These are phyloP conservation scores for Dipodomys spectabilis DNA, from an alignment of 2,113 vertebrate species.

Conservation along the genomic window DNA sequence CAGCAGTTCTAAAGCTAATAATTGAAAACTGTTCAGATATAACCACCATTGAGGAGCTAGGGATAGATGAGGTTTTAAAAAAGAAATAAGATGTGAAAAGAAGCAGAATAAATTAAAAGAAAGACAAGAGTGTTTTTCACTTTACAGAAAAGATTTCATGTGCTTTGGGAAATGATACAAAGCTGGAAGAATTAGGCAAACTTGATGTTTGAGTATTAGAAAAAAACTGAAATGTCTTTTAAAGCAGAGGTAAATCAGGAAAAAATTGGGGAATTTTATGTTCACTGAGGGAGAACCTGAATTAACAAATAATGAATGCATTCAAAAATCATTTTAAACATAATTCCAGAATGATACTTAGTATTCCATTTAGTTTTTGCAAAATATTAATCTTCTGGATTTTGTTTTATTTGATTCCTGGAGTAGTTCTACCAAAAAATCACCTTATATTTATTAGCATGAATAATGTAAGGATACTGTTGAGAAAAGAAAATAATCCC, in stretches of 20 bases:
- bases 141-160: constrained; percentile 23
- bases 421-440: neutral
- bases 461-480: constrained; percentile 32
- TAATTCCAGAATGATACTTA: neutral
- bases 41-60: neutral
- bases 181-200: constrained; percentile 4
- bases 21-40: neutral
- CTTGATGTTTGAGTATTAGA: constrained; percentile 39
- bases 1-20: neutral
- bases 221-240: constrained; percentile 45
- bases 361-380: constrained; percentile 28
- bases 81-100: neutral
- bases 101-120: constrained; percentile 29
- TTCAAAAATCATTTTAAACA: constrained; percentile 43
- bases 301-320: constrained; percentile 56
- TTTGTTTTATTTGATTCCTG: constrained; percentile 53
- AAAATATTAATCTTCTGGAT: constrained; percentile 53
- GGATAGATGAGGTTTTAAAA: neutral
- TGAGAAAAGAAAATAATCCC: neutral
- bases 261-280: neutral
- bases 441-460: constrained; percentile 53
- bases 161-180: neutral
- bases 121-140: neutral
- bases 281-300: constrained; percentile 40
- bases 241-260: neutral